These are phyloP conservation scores for Syngnathus acus DNA, from an alignment of 2,797 vertebrate species.

Conservation along the genomic window DNA sequence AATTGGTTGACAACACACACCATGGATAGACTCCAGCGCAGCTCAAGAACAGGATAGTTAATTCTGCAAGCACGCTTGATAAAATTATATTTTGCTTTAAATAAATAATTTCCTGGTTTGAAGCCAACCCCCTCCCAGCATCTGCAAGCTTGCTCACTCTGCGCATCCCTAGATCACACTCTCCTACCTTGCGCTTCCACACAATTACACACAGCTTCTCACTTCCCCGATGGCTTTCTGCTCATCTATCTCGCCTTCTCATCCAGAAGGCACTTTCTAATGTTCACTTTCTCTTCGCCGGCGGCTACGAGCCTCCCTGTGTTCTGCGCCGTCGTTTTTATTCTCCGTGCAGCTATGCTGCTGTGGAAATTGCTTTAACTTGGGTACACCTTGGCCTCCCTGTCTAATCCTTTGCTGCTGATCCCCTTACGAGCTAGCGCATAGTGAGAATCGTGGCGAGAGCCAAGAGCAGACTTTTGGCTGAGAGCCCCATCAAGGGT, in stretches of 20 bases:
- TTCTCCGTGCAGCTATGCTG: background rate
- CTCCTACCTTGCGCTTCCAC: slow-evolving; percentile 18
- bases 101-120: background rate
- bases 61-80: too few species aligned
- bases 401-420: slow-evolving; percentile 16
- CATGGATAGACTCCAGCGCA: too few species aligned
- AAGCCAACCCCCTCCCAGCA: background rate
- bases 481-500: slow-evolving; percentile 32
- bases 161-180: background rate
- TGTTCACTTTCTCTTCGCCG: slow-evolving; percentile 4
- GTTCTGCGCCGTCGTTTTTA: slow-evolving; percentile 12
- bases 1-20: too few species aligned
- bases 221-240: slow-evolving; percentile 20
- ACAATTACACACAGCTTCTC: slow-evolving; percentile 21
- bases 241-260: slow-evolving; percentile 1
- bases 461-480: slow-evolving; percentile 19
- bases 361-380: slow-evolving; percentile 18
- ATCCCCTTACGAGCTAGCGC: slow-evolving; percentile 21
- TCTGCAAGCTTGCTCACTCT: background rate
- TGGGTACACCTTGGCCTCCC: background rate
- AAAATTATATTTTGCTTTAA: too few species aligned
- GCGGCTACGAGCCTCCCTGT: slow-evolving; percentile 14
- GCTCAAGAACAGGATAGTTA: too few species aligned
- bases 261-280: slow-evolving; percentile 24
- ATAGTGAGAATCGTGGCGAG: slow-evolving; percentile 25